These are phyloP conservation scores for Phalacrocorax pelagicus DNA, from an alignment of 2,113 vertebrate species.

Conservation along the genomic window DNA sequence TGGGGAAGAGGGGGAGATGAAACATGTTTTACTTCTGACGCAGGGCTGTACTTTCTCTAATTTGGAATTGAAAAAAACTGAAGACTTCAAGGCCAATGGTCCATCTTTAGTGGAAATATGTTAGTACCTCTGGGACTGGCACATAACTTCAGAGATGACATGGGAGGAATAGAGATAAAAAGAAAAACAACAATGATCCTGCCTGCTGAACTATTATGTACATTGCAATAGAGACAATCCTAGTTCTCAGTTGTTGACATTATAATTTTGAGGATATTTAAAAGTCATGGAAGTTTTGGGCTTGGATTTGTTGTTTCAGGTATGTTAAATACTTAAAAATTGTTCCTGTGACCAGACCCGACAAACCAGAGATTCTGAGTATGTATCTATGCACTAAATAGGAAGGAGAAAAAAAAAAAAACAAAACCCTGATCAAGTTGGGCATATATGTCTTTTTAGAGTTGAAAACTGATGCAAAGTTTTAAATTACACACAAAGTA, in stretches of 20 bases:
- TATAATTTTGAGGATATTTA: background rate
- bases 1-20: background rate
- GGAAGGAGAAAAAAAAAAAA: background rate
- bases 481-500: background rate
- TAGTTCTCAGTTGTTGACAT: background rate
- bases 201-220: background rate
- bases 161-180: background rate
- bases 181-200: background rate
- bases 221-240: background rate
- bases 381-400: background rate
- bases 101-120: background rate
- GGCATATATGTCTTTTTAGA: background rate
- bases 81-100: background rate
- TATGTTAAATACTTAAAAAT: background rate
- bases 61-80: background rate
- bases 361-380: background rate
- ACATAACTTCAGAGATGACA: rapidly evolving
- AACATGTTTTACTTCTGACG: background rate
- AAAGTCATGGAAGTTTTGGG: background rate
- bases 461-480: background rate
- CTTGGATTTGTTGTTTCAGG: background rate
- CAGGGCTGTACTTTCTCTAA: background rate
- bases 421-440: background rate
- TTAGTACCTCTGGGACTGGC: background rate
- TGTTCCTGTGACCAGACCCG: background rate